These are phyloP conservation scores for Microchrysa polita DNA, from an alignment of 2,888 invertebrate genomes.

Conservation along the genomic window DNA sequence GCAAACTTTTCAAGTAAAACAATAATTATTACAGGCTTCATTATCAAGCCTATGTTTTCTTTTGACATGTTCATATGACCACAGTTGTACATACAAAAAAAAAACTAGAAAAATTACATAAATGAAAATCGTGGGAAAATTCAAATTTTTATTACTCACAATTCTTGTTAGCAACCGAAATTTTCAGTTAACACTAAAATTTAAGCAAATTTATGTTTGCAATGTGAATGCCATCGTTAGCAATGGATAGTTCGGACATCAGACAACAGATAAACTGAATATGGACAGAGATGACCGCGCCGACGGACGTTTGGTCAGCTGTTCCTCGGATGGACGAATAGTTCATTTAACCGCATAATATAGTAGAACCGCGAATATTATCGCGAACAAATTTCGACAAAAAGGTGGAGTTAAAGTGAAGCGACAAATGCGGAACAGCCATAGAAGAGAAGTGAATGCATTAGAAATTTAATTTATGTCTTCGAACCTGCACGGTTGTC, in stretches of 20 bases:
- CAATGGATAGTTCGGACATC: too few species aligned
- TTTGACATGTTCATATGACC: not conserved
- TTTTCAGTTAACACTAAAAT: conserved; percentile 30
- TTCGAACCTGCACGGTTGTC: conserved; percentile 27
- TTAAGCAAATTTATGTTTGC: conserved; percentile 21
- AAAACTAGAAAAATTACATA: conserved; percentile 1
- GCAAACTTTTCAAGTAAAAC: not conserved
- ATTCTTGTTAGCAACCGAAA: conserved; percentile 5
- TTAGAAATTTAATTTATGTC: conserved; percentile 45
- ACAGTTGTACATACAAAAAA: too few species aligned
- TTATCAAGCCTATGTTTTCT: not conserved
- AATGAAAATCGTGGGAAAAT: conserved; percentile 41
- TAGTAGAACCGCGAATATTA: not conserved
- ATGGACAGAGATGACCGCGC: conserved; percentile 10
- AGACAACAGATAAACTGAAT: not conserved
- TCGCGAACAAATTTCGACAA: not conserved
- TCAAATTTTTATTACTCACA: conserved; percentile 29
- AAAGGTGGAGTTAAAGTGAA: not conserved
- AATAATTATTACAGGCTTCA: not conserved
- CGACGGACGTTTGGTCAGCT: not conserved
- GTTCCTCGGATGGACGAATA: not conserved
- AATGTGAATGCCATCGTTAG: conserved; percentile 28
- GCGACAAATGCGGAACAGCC: not conserved
- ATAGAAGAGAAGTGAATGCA: conserved; percentile 43
- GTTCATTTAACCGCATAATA: not conserved